Conservation (phyloP, 2,113 vertebrate species). For the Sinocyclocheilus anophthalmus region DNA sequence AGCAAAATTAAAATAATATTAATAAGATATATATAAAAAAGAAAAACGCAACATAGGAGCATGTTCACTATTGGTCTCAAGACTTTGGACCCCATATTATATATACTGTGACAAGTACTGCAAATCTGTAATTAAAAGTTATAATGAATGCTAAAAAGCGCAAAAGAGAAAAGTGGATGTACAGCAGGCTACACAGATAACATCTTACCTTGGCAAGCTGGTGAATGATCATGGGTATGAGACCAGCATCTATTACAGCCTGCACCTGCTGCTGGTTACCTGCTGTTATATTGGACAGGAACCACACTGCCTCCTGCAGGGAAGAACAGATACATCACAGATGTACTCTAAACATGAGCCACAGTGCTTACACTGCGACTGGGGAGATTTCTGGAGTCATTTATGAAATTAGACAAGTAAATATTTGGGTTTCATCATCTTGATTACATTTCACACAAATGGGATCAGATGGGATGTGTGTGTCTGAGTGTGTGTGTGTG, state of each 20-base stretch:
- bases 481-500: background rate
- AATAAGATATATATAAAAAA: background rate
- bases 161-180: background rate
- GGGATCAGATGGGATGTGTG: background rate
- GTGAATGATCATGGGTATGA: slow-evolving; percentile 99
- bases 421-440: background rate
- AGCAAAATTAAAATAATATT: background rate
- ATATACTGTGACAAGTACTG: background rate
- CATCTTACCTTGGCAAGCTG: slow-evolving; percentile 94
- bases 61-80: background rate
- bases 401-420: background rate
- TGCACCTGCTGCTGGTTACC: slow-evolving; percentile 99
- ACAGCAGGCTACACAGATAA: background rate
- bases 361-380: background rate
- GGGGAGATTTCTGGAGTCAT: background rate
- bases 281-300: slow-evolving; percentile 99
- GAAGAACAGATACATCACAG: slow-evolving; percentile 54
- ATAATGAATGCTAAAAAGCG: background rate
- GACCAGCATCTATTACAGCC: slow-evolving; percentile 95
- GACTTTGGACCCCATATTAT: background rate
- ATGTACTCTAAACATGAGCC: slow-evolving; percentile 6
- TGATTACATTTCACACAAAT: background rate
- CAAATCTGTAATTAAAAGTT: background rate
- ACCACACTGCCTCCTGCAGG: slow-evolving; percentile 97
- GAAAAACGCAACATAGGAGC: background rate